Conservation (phyloP, 2,113 vertebrate genomes). For the Taxidea taxus region DNA sequence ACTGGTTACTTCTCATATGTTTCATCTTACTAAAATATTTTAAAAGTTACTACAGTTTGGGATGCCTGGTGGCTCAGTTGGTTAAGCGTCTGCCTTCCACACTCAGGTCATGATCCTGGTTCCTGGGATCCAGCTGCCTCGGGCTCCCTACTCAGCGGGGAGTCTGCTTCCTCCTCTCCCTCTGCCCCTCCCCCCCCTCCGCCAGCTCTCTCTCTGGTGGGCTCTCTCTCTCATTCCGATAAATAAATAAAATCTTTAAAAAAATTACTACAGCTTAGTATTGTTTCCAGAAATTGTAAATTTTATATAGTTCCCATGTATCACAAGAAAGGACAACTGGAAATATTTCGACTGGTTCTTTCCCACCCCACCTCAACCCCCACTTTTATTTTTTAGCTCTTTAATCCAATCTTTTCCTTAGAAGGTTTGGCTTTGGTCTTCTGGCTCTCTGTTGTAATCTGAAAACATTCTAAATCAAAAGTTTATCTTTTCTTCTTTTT, state of each 20-base stretch:
- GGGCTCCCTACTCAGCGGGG: not conserved
- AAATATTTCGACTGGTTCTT: not conserved
- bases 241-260: not conserved
- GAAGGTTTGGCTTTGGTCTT: not conserved
- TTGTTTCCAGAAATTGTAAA: not conserved
- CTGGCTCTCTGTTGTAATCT: not conserved
- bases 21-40: not conserved
- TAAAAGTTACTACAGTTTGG: not conserved
- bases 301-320: not conserved
- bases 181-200: not conserved
- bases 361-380: fast-evolving
- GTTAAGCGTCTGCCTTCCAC: not conserved
- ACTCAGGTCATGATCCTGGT: not conserved
- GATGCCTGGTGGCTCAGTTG: not conserved
- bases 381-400: not conserved
- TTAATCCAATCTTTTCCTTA: not conserved
- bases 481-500: not conserved
- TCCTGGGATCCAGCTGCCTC: not conserved
- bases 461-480: not conserved
- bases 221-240: not conserved
- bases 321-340: not conserved
- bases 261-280: not conserved
- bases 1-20: not conserved
- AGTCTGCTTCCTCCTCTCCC: not conserved
- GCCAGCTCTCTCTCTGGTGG: not conserved